Base-by-base conservation (phyloP, 2,888 invertebrate genomes). In the Macrophya annulata region DNA sequence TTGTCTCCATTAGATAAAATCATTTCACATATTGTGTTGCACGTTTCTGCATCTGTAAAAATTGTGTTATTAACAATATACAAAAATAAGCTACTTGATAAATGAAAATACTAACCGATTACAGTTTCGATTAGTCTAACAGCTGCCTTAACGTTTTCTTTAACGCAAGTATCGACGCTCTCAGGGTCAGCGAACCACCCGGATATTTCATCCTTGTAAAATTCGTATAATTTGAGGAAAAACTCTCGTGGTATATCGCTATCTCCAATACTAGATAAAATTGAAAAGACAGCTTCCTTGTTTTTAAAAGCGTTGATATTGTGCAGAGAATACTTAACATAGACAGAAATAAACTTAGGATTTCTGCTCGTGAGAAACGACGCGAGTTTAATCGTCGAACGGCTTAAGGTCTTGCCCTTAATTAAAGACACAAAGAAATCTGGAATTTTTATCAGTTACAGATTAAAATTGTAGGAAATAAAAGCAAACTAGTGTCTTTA, bases 201-300 rank as follows among this genome's bases (percentile, higher is more conserved):
- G 81, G 94, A 91, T 55, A 97, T 95, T 87, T 96, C 95, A 0
- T 94, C 93, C 91, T 96, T 95, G 87, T 96, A 96, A 89, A 95
- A 94, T 72, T 94, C 93, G 89, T 95, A 96, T 84, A 97, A 93
- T 81, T 93, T 94, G 37, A 91, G 90, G 4, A 96, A 91, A 43
- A 96, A 93, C 40, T 94, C 93, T 59, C 94, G 93, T 0, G 95
- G 92, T 88, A 93, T 90, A 71, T 87, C 94, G 84, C 88, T 93
- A 92, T 87, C 93, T 90, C 87, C 91, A 90, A 93, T 95, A 90
- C 89, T 94, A 87, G 89, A 94, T 89, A 87, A 94, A 77, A 97
- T 90, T 0, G 96, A 96, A 88, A 97, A 94, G 2, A 96, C 94
- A 1, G 96, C 90, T 89, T 96, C 96, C 90, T 96, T 95, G 90